These are phyloP conservation scores for Incurvaria masculella DNA, from an alignment of 2,888 invertebrate genomes.

Conservation along the genomic window DNA sequence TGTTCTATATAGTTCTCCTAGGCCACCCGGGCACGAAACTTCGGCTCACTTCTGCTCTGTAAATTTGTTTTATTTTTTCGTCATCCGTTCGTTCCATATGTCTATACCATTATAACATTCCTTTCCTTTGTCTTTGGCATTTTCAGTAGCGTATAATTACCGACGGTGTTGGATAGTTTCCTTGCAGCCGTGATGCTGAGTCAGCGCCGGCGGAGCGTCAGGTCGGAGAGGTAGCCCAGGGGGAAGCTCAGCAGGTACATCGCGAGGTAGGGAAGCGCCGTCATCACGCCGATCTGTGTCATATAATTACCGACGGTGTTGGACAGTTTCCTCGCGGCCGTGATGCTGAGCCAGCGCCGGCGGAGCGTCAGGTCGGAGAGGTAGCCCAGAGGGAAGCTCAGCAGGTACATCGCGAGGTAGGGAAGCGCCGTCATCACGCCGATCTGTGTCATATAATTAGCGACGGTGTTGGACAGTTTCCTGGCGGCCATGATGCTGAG, in stretches of 20 bases:
- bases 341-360: conserved; percentile 30
- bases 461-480: conserved; percentile 35
- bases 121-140: too few species aligned
- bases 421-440: conserved; percentile 41
- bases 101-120: too few species aligned
- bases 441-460: conserved; percentile 33
- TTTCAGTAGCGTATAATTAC: too few species aligned
- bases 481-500: conserved; percentile 36
- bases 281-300: conserved; percentile 43
- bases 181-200: conserved; percentile 36
- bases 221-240: conserved; percentile 45
- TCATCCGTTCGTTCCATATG: too few species aligned
- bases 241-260: conserved; percentile 32
- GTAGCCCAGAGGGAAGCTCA: conserved; percentile 37
- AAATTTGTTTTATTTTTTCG: too few species aligned
- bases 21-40: too few species aligned
- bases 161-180: conserved; percentile 35
- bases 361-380: conserved; percentile 48
- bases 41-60: too few species aligned
- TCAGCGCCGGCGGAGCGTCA: conserved; percentile 33
- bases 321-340: conserved; percentile 36
- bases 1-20: too few species aligned
- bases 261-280: conserved; percentile 22
- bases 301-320: conserved; percentile 37
- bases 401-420: conserved; percentile 17